phyloP scores from a whole-genome alignment of 2,888 invertebrate genomes.

The Drosophila nigricruria region DNA sequence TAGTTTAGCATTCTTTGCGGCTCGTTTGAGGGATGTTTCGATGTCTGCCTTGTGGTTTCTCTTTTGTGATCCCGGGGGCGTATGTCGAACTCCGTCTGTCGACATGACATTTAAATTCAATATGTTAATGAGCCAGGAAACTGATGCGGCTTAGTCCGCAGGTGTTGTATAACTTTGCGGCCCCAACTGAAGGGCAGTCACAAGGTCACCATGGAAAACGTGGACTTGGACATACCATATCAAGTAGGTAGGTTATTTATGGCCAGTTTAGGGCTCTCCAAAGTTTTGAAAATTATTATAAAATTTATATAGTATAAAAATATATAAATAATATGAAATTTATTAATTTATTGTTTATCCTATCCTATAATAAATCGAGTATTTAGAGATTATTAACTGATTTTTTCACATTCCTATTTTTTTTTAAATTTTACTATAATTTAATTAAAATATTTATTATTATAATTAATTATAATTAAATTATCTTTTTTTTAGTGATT shows the following conservation, averaged over 20 bases:
- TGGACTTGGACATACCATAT: neutral
- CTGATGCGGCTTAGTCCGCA: slow-evolving; percentile 40
- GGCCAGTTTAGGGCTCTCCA: neutral
- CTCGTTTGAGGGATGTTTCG: slow-evolving; percentile 64
- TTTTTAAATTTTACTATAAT: neutral
- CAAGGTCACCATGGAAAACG: slow-evolving; percentile 53
- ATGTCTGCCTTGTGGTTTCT: slow-evolving; percentile 31
- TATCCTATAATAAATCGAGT: too few relatives aligned
- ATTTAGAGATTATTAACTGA: neutral
- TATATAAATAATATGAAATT: neutral
- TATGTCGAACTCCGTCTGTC: slow-evolving; percentile 35
- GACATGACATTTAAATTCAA: slow-evolving; percentile 74
- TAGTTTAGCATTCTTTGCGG: slow-evolving; percentile 73
- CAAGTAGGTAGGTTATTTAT: neutral
- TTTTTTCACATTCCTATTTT: neutral
- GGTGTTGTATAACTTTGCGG: slow-evolving; percentile 54
- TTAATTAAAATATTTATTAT: neutral
- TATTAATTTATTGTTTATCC: neutral
- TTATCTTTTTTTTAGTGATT: slow-evolving; percentile 14
- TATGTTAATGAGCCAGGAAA: slow-evolving; percentile 70
- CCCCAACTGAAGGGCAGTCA: slow-evolving; percentile 36
- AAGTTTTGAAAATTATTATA: neutral
- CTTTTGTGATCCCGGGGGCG: slow-evolving; percentile 6
- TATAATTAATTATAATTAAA: slow-evolving; percentile 18
- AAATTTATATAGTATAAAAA: neutral